Evolutionary conservation across 1,140 invertebrate species (phyloP).

Genomic region (Choristoneura fumiferana): DNA sequence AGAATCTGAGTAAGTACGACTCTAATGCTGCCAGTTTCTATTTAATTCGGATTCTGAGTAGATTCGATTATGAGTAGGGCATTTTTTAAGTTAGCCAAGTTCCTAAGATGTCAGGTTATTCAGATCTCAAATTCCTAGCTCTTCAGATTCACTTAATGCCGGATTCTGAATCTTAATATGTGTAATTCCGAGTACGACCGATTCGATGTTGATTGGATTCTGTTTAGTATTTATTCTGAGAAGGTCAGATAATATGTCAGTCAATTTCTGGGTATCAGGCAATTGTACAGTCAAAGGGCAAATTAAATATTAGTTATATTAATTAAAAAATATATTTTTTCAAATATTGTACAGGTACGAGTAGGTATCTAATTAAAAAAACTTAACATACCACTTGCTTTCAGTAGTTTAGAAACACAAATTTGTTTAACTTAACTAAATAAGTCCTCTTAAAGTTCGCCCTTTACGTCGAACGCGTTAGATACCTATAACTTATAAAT

Average conservation of each 20-base stretch:
- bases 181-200: too few species aligned
- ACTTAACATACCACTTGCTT: background rate
- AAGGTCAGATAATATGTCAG: slow-evolving; percentile 2
- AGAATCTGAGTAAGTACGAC: too few species aligned
- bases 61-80: too few species aligned
- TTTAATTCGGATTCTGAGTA: too few species aligned
- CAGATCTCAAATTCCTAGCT: too few species aligned
- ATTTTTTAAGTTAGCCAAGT: too few species aligned
- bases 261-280: slow-evolving; percentile 1
- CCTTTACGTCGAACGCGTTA: slow-evolving; percentile 2
- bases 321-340: slow-evolving; percentile 1
- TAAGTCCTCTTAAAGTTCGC: background rate
- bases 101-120: too few species aligned
- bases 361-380: background rate
- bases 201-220: slow-evolving; percentile 3
- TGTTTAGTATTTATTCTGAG: background rate
- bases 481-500: slow-evolving; percentile 3
- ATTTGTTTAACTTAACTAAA: slow-evolving; percentile 9
- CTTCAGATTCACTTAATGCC: too few species aligned
- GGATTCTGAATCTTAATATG: too few species aligned
- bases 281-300: background rate
- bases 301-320: background rate
- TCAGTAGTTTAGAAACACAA: background rate
- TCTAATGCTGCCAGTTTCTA: too few species aligned
- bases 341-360: too few species aligned